Conservation (phyloP, 2,797 vertebrate species). For the Urophycis tenuis region DNA sequence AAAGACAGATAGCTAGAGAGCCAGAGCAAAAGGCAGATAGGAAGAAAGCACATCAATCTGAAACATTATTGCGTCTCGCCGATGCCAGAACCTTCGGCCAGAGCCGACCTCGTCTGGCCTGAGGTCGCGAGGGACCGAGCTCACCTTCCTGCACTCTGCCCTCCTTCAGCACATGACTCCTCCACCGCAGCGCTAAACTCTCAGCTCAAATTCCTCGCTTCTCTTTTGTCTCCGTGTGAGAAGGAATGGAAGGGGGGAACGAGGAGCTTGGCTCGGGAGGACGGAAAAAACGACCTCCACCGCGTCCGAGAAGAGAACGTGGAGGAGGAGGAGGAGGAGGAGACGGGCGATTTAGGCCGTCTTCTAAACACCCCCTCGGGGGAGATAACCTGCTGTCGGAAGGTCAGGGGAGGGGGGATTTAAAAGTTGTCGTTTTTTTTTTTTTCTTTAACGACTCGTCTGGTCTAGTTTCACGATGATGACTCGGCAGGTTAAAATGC, state of each 20-base stretch:
- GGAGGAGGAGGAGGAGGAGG: neutral
- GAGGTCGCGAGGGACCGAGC: neutral
- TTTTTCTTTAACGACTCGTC: neutral
- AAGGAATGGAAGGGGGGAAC: neutral
- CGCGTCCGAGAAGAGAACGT: neutral
- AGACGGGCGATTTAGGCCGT: neutral
- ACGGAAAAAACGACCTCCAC: conserved; percentile 14
- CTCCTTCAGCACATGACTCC: neutral
- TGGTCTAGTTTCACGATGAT: neutral
- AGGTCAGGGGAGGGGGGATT: neutral
- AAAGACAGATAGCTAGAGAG: neutral
- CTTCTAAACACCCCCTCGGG: neutral
- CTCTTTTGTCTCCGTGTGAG: conserved; percentile 1
- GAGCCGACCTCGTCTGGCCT: neutral
- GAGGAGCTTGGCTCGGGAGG: conserved; percentile 13
- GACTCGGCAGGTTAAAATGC: neutral
- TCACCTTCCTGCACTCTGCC: neutral
- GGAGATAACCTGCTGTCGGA: neutral
- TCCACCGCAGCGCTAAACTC: conserved; percentile 8
- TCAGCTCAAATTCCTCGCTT: conserved; percentile 9
- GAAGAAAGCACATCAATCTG: neutral
- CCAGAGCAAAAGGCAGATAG: neutral
- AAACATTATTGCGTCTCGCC: neutral
- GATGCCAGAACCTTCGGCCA: neutral
- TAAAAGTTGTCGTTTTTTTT: neutral